Base-by-base conservation (phyloP, 1,140 invertebrate genomes). In the Procambarus clarkii region DNA sequence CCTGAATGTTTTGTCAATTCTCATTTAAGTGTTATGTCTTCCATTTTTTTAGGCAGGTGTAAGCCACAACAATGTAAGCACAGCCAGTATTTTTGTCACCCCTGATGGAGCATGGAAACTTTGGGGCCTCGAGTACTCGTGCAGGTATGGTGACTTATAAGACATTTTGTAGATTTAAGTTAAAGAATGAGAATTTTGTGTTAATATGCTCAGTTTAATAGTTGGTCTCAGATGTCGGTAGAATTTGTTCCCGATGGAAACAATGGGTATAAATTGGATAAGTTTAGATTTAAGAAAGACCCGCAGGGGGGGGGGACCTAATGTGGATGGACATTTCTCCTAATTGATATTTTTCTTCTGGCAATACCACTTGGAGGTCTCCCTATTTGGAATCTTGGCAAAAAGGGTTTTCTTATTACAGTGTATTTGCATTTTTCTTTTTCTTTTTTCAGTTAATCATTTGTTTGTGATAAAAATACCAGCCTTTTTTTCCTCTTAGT, bases 121-220 rank as follows among this genome's bases (percentile, higher is more conserved):
- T 45, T 91, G 89, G 89, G 89, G 89, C 15, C 82, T 91, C n/a
- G 89, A 91, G 58, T 91, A 91, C 54, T 91, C 89, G 3, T 91
- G 89, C 89, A 91, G 89, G 89, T 91, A 85, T 9, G 58, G 5
- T 44, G n/a, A 13, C 18, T 69, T 69, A 0, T 76, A 76, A 76
- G 4, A 34, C 34, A 34, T 34, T 34, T 34, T 34, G 34, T 34
- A 34, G 5, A 54, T 54, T 8, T 3, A 54, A 54, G 50, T 13
- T 54, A 9, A 9, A 54, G 50, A 34, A 58, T 58, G 54, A 58
- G 54, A 58, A 21, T 15, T 64, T 15, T 13, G 60, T 64, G 60
- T 64, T 64, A 11, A 21, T 64, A 64, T 13, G 60, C 18, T 64
- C 4, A 18, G 60, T 18, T 64, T 13, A 21, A 18, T 64, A 18